Conservation (phyloP, 2,888 invertebrate species). For the Clivina fossor region DNA sequence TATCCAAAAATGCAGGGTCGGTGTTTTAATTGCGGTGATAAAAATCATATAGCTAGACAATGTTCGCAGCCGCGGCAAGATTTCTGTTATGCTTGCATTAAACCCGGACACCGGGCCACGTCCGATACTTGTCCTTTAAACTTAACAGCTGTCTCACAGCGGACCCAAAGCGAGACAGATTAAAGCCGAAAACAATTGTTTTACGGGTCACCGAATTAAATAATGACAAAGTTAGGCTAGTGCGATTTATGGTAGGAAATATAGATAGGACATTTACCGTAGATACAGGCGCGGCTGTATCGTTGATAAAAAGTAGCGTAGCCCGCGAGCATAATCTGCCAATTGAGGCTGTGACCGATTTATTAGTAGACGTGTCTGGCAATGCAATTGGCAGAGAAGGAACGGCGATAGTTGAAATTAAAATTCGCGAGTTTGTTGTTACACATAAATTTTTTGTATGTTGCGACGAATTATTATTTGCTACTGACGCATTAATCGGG, state of each 20-base stretch:
- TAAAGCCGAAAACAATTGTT: background rate
- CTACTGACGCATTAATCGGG: constrained; percentile 15
- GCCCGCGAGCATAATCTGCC: background rate
- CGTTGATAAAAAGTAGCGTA: background rate
- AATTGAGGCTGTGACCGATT: constrained; percentile 1
- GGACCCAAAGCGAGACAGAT: constrained; percentile 1
- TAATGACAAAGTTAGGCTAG: background rate
- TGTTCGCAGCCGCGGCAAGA: constrained; percentile 3
- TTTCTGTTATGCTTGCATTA: constrained; percentile 8
- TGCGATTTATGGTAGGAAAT: background rate
- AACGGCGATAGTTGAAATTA: background rate
- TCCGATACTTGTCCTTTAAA: constrained; percentile 7
- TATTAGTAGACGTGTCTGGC: constrained; percentile 12
- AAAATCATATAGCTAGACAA: background rate
- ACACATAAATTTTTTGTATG: constrained; percentile 12
- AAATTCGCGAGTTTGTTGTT: background rate
- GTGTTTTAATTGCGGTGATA: constrained; percentile 18
- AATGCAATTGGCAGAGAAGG: background rate
- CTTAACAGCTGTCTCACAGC: background rate
- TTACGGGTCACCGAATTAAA: background rate
- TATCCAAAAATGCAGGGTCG: constrained; percentile 2
- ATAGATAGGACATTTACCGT: background rate
- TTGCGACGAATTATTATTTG: constrained; percentile 1
- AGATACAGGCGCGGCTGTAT: constrained; percentile 9
- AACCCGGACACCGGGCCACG: constrained; percentile 3